These are phyloP conservation scores for Drosophila rufa DNA, from an alignment of 1,140 invertebrate genomes.

Conservation along the genomic window DNA sequence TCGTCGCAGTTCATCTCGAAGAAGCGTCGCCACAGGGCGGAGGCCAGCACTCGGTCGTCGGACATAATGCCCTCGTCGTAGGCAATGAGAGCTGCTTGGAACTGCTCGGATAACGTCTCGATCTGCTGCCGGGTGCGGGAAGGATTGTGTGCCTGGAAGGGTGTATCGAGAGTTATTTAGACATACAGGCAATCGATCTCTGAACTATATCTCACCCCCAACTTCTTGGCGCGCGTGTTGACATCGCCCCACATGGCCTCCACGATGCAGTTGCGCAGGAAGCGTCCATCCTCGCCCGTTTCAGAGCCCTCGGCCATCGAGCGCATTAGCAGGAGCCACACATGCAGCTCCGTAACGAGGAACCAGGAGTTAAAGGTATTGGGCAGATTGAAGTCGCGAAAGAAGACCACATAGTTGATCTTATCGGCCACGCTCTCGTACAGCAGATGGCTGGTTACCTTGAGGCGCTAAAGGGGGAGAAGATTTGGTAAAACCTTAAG, in stretches of 20 bases:
- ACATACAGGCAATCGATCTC: background rate
- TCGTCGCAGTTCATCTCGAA: constrained; percentile 88
- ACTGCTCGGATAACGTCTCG: constrained; percentile 89
- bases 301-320: constrained; percentile 90
- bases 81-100: constrained; percentile 92
- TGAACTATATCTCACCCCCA: constrained; percentile 87
- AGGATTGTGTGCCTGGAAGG: constrained; percentile 86
- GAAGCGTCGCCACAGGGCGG: constrained; percentile 93
- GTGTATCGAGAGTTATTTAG: background rate
- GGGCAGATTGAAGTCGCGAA: constrained; percentile 89
- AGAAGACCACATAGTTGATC: constrained; percentile 87
- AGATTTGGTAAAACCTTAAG: background rate
- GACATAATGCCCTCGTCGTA: constrained; percentile 94
- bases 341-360: constrained; percentile 92
- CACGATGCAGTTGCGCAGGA: constrained; percentile 90
- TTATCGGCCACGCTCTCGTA: constrained; percentile 89
- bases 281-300: constrained; percentile 88
- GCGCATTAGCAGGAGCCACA: constrained; percentile 92
- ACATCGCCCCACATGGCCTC: constrained; percentile 93
- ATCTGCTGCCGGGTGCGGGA: constrained; percentile 87
- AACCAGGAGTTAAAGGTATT: constrained; percentile 95
- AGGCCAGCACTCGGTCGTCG: constrained; percentile 91
- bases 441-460: constrained; percentile 87
- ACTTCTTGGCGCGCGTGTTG: constrained; percentile 89
- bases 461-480: constrained; percentile 86